Percentiles rank a stretch among this genome's conserved stretches.
These are phyloP conservation scores for Dicyrtoma fusca DNA, from an alignment of 2,888 invertebrate genomes.

Conservation along the genomic window DNA sequence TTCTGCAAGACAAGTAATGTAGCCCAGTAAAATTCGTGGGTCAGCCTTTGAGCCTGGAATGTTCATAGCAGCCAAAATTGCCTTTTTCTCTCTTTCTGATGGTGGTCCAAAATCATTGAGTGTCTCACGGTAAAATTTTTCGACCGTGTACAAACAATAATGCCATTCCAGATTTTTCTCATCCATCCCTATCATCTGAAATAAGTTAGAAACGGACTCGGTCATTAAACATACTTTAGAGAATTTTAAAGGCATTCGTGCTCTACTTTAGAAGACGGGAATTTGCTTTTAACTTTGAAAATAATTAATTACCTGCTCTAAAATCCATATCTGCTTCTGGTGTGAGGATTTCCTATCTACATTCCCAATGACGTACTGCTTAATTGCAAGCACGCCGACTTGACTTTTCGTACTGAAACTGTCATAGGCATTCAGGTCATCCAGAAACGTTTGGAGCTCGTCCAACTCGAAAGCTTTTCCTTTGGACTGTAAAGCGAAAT, in stretches of 20 bases:
- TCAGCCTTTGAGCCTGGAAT: neutral
- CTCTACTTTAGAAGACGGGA: neutral
- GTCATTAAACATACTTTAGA: too few relatives aligned
- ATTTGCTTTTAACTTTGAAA: neutral
- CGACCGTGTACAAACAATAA: neutral
- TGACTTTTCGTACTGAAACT: neutral
- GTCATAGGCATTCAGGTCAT: neutral
- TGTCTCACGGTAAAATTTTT: neutral
- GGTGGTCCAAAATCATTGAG: neutral
- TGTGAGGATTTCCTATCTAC: neutral
- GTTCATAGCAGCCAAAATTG: neutral
- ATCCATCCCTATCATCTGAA: constrained; percentile 2
- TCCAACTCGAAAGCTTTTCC: neutral
- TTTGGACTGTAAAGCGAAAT: neutral
- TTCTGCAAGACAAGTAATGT: neutral
- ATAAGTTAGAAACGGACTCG: neutral
- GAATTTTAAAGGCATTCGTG: too few relatives aligned
- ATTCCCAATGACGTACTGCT: constrained; percentile 16
- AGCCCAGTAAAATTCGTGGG: constrained; percentile 4
- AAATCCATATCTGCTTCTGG: neutral
- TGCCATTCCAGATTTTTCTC: constrained; percentile 1
- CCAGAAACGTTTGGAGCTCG: neutral
- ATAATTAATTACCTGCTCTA: neutral
- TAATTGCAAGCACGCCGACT: neutral
- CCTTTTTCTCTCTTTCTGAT: neutral